Percentiles rank a stretch among this genome's conserved stretches.
Evolutionary conservation across 2,888 invertebrate species (phyloP).

Genomic region (Dicyrtomina minuta): DNA sequence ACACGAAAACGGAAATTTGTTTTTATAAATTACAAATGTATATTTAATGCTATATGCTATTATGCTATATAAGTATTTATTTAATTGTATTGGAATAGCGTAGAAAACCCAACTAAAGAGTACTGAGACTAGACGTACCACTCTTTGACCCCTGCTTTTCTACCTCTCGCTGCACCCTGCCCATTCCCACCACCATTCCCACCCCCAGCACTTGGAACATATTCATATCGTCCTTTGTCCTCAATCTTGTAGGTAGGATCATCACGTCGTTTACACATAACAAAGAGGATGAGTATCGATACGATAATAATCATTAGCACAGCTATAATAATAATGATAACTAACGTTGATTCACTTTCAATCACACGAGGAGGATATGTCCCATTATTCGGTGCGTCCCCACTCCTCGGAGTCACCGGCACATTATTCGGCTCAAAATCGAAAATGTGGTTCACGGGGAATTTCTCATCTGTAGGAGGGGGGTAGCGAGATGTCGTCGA

Average conservation of each 20-base stretch:
- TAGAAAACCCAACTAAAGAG: not conserved
- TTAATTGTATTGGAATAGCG: not conserved
- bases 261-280: slow-evolving; percentile 80
- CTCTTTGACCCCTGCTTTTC: slow-evolving; percentile 70
- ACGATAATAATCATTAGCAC: slow-evolving; percentile 83
- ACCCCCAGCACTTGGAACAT: slow-evolving; percentile 70
- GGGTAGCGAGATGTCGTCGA: slow-evolving; percentile 53
- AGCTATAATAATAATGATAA: slow-evolving; percentile 81
- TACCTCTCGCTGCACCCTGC: slow-evolving; percentile 58
- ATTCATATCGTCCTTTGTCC: slow-evolving; percentile 71
- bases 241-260: slow-evolving; percentile 93
- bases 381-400: slow-evolving; percentile 34
- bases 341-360: slow-evolving; percentile 72
- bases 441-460: slow-evolving; percentile 38
- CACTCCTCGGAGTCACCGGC: slow-evolving; percentile 55
- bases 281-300: slow-evolving; percentile 63
- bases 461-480: slow-evolving; percentile 36
- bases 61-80: no score
- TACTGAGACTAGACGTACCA: slow-evolving; percentile 77
- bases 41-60: no score
- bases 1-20: no score
- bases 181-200: slow-evolving; percentile 62
- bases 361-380: slow-evolving; percentile 64
- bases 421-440: slow-evolving; percentile 54
- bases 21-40: no score